Conservation (phyloP, 1,140 invertebrate genomes). For the Neocloeon triangulifer region DNA sequence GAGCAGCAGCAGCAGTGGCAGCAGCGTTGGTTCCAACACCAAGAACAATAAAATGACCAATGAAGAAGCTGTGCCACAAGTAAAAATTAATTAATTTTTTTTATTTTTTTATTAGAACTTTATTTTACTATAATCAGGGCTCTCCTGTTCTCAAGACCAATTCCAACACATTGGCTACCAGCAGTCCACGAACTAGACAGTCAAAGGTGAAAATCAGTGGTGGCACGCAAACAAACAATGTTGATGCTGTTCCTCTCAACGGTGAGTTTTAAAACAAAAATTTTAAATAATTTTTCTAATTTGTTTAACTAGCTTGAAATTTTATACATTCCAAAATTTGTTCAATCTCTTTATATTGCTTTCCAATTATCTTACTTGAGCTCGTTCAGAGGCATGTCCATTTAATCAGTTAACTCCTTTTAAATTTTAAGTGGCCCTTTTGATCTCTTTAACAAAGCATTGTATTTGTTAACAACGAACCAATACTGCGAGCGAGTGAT, state of each 20-base stretch:
- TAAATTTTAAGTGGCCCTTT: too few species aligned
- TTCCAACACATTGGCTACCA: constrained; percentile 2
- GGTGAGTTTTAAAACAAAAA: too few species aligned
- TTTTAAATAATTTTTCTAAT: too few species aligned
- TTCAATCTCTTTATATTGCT: too few species aligned
- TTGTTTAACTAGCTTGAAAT: too few species aligned
- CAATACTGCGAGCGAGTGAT: constrained; percentile 1
- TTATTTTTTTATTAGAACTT: too few species aligned
- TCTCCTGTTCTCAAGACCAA: neutral
- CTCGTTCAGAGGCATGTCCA: too few species aligned
- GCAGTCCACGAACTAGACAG: constrained; percentile 10
- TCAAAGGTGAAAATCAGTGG: constrained; percentile 53
- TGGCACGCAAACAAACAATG: constrained; percentile 68
- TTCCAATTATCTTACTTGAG: too few species aligned
- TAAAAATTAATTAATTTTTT: neutral
- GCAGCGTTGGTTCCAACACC: constrained; percentile 3
- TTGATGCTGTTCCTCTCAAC: constrained; percentile 4
- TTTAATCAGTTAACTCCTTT: too few species aligned
- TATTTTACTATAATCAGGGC: too few species aligned
- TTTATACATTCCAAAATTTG: too few species aligned
- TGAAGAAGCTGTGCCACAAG: neutral
- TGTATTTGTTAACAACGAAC: neutral
- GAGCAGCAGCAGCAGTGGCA: constrained; percentile 7
- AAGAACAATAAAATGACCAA: constrained; percentile 7
- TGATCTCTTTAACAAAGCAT: too few species aligned